Percentiles rank a stretch among this genome's conserved stretches.
phyloP scores from a whole-genome alignment of 2,113 vertebrate genomes.

The Apeltes quadracus region DNA sequence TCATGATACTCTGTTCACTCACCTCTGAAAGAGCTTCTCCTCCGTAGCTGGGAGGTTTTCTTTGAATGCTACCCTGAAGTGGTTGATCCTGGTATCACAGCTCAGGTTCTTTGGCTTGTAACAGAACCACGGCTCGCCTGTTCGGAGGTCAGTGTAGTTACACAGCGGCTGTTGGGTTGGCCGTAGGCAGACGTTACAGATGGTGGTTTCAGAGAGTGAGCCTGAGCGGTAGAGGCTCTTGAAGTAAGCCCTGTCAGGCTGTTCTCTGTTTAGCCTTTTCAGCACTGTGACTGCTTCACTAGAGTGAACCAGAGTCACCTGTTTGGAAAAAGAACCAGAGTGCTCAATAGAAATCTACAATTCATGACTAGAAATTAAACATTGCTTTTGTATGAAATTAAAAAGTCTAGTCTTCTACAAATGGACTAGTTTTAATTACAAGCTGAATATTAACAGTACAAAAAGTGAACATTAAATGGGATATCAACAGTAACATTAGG shows the following conservation, averaged over 20 bases:
- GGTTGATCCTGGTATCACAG: slow-evolving; percentile 86
- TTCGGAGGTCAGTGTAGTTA: slow-evolving; percentile 67
- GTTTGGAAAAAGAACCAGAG: slow-evolving; percentile 1
- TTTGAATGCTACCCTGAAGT: slow-evolving; percentile 83
- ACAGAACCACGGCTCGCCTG: slow-evolving; percentile 93
- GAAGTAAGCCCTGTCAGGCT: no score
- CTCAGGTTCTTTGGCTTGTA: slow-evolving; percentile 87
- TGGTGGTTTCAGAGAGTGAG: no score
- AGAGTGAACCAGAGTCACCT: slow-evolving; percentile 85
- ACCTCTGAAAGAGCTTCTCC: slow-evolving; percentile 86
- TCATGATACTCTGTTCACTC: neutral
- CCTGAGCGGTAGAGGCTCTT: no score
- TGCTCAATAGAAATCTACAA: neutral
- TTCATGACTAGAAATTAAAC: neutral
- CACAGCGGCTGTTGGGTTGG: no score
- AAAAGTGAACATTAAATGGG: neutral
- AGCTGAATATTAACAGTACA: neutral
- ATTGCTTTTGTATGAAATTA: neutral
- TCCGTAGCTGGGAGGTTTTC: slow-evolving; percentile 79
- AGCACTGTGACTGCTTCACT: slow-evolving; percentile 88
- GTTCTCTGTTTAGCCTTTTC: no score
- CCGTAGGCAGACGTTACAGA: no score
- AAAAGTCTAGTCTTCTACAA: no score
- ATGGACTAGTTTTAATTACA: no score
- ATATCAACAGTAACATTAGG: neutral